Evolutionary conservation across 1,140 invertebrate species (phyloP), one percentile per base, ranked within the genome.

Genomic region (Drosophila sucinea): DNA sequence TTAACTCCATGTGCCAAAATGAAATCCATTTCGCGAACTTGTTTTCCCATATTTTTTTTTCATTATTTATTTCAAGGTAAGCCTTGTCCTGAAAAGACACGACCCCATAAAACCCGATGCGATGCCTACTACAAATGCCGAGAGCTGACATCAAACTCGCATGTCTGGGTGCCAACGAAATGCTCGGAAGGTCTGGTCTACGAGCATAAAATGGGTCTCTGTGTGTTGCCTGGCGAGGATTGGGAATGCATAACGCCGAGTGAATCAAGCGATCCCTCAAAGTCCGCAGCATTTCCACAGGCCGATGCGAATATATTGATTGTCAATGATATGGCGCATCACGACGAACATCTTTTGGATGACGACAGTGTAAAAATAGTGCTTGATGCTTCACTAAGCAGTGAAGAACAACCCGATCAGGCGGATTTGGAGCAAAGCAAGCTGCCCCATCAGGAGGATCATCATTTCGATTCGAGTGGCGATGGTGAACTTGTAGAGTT

Each of bases 101-200:
- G 92, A 62, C 91, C 93, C 17, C 93, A 94, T 70, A 71, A 81
- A 41, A 94, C 92, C 0, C 92, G 93, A 40, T 94, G 93, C 57
- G 92, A 91, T 56, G 90, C 92, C 66, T 94, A 92, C 87, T 94
- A 93, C 60, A 93, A 93, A 38, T 94, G 94, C 58, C 77, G 93
- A 4, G 92, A 93, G 80, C 38, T 94, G 5, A 92, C 92, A 10
- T 79, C 81, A 41, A 92, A 91, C 1, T 91, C 90, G 10, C 92
- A 93, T 55, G 92, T 92, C 4, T 94, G 94, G 94, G 80, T 92
- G 3, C 93, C 93, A 0, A 79, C 89, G n/a, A 93, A 91, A 61
- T 94, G 94, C 70, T 86, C 90, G 29, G 78, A 93, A 10, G 93
- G 93, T 35, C 78, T 94, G 66, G 82, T 94, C 7, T 94, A 93